A percentile compares a stretch with the other conserved stretches of the same genome.
These are phyloP conservation scores for Leptoteleia sp. DNA, from an alignment of 1,140 invertebrate species.

Conservation along the genomic window DNA sequence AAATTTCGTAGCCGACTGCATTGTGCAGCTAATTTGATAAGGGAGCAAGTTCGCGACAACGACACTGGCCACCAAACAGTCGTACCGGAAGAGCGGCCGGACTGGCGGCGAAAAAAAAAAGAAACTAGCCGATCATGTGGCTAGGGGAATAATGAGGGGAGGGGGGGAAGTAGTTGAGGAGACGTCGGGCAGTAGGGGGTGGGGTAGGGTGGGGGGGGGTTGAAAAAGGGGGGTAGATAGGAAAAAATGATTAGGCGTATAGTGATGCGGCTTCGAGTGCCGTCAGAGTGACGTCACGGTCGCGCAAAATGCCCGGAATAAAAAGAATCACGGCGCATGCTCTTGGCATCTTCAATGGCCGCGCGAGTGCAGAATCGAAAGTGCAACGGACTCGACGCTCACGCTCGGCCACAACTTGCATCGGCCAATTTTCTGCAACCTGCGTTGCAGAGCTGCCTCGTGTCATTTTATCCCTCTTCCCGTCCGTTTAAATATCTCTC, in stretches of 20 bases:
- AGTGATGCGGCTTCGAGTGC: constrained; percentile 47
- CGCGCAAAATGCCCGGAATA: constrained; percentile 45
- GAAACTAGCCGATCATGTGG: neutral
- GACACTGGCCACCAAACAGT: constrained; percentile 15
- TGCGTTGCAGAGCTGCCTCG: constrained; percentile 53
- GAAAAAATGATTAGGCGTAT: constrained; percentile 22
- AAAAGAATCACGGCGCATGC: constrained; percentile 66
- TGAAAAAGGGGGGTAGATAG: too few species aligned
- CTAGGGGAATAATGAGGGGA: constrained; percentile 24
- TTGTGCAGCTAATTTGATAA: constrained; percentile 7
- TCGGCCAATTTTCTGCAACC: constrained; percentile 62
- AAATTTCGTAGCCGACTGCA: constrained; percentile 33
- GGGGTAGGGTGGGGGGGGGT: too few species aligned
- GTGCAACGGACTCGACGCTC: constrained; percentile 61
- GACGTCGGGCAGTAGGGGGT: too few species aligned
- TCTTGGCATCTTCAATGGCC: constrained; percentile 61
- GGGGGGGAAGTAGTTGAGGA: neutral
- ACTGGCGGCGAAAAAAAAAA: constrained; percentile 42
- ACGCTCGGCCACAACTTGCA: constrained; percentile 40
- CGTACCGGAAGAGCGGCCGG: constrained; percentile 39
- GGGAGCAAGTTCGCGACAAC: too few species aligned
- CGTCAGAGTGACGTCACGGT: constrained; percentile 51
- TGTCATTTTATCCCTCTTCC: constrained; percentile 36
- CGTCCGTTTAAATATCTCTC: too few species aligned
- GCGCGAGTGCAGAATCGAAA: constrained; percentile 65